Conservation (phyloP, 2,113 vertebrate genomes). For the Heterotis niloticus region DNA sequence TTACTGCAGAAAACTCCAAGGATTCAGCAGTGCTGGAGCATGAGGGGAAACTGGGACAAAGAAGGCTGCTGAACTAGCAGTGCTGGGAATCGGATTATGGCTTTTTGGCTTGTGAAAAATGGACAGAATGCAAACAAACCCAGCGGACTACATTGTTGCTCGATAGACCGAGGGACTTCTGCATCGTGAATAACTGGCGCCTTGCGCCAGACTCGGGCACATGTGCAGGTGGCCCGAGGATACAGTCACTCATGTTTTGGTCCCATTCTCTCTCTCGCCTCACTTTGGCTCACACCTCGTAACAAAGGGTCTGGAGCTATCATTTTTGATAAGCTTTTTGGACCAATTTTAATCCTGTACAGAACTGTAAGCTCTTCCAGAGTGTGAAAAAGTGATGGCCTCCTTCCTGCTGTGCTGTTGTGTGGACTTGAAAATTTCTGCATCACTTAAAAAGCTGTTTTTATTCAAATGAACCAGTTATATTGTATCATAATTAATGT, state of each 20-base stretch:
- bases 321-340: slow-evolving; percentile 19
- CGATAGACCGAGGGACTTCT: slow-evolving; percentile 11
- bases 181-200: slow-evolving; percentile 15
- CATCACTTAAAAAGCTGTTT: slow-evolving; percentile 1
- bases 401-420: neutral
- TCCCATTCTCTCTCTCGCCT: neutral
- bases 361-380: slow-evolving; percentile 17
- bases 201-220: slow-evolving; percentile 50
- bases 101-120: slow-evolving; percentile 32
- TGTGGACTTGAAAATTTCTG: slow-evolving; percentile 17
- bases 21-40: slow-evolving; percentile 38
- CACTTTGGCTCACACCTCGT: slow-evolving; percentile 17
- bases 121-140: slow-evolving; percentile 46
- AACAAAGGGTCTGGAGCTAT: slow-evolving; percentile 19
- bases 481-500: neutral
- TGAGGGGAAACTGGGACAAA: slow-evolving; percentile 32
- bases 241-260: no score
- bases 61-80: slow-evolving; percentile 33
- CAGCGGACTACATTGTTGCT: slow-evolving; percentile 19
- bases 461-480: neutral
- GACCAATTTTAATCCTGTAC: slow-evolving; percentile 28
- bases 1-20: slow-evolving; percentile 41
- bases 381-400: slow-evolving; percentile 16
- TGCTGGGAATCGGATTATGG: slow-evolving; percentile 42
- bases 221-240: no score